Evolutionary conservation across 2,113 vertebrate genomes (phyloP).

Genomic region (Amphilophus citrinellus): DNA sequence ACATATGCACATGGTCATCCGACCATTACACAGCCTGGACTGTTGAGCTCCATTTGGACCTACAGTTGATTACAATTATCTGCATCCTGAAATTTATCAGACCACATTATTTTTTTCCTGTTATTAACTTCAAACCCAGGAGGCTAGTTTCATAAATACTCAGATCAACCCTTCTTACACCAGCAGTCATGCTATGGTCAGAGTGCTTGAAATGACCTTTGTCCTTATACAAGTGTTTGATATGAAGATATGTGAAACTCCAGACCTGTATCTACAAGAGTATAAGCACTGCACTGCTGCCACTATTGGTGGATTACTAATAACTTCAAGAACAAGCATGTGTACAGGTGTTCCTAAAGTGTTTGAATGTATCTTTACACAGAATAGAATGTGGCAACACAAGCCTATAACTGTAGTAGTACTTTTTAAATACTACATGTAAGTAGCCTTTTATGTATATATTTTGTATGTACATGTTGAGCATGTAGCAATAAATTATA

Average conservation of each 20-base stretch:
- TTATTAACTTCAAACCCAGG: background rate
- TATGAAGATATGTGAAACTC: background rate
- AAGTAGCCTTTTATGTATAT: background rate
- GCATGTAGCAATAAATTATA: slow-evolving; percentile 48
- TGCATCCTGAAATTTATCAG: background rate
- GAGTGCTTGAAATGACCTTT: too few species aligned
- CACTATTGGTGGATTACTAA: background rate
- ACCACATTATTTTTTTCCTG: background rate
- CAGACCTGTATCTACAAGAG: background rate
- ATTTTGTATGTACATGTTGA: background rate
- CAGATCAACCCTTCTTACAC: background rate
- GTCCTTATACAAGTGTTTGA: background rate
- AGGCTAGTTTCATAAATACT: background rate
- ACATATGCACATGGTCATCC: background rate
- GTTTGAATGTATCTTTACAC: slow-evolving; percentile 6
- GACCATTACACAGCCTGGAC: background rate
- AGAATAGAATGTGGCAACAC: background rate
- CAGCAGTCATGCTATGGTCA: background rate
- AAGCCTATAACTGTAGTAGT: background rate
- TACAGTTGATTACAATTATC: background rate
- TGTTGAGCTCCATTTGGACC: background rate
- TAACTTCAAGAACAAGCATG: background rate
- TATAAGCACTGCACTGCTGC: background rate
- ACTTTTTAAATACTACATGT: background rate
- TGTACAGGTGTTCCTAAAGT: background rate